Percentiles rank a stretch among this genome's conserved stretches.
These are phyloP conservation scores for Ariopsis seemanni DNA, from an alignment of 2,113 vertebrate genomes.

Conservation along the genomic window DNA sequence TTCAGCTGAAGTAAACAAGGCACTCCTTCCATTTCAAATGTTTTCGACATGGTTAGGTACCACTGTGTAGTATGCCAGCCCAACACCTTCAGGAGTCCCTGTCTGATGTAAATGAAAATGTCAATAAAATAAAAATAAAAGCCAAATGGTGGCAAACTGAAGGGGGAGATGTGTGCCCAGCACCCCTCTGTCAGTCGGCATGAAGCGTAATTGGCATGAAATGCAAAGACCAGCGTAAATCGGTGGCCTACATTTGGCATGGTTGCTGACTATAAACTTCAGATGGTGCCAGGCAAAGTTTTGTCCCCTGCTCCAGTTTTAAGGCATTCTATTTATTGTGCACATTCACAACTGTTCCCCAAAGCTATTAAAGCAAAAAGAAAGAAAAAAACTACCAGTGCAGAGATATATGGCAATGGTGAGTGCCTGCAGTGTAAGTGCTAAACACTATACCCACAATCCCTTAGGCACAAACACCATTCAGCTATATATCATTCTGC, in stretches of 20 bases:
- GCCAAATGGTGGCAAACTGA: slow-evolving; percentile 56
- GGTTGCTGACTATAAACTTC: slow-evolving; percentile 37
- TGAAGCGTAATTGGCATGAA: slow-evolving; percentile 20
- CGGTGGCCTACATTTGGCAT: slow-evolving; percentile 38
- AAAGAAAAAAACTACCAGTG: slow-evolving; percentile 33
- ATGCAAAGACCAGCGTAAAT: slow-evolving; percentile 37
- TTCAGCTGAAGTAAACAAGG: slow-evolving; percentile 55
- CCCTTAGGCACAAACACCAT: slow-evolving; percentile 46
- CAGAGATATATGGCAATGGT: slow-evolving; percentile 58
- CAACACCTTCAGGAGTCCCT: slow-evolving; percentile 59
- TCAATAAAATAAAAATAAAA: slow-evolving; percentile 46
- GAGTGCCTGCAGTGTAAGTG: slow-evolving; percentile 39
- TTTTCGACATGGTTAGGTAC: slow-evolving; percentile 55
- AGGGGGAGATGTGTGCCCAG: slow-evolving; percentile 53
- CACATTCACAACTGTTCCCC: slow-evolving; percentile 53
- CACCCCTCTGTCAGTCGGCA: slow-evolving; percentile 44
- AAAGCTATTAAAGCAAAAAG: slow-evolving; percentile 48
- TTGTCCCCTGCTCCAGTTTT: slow-evolving; percentile 57
- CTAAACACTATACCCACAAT: slow-evolving; percentile 1
- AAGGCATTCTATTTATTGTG: slow-evolving; percentile 52
- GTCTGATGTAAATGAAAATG: slow-evolving; percentile 57
- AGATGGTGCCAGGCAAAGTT: slow-evolving; percentile 55
- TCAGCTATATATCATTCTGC: slow-evolving; percentile 50
- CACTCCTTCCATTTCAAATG: slow-evolving; percentile 54
- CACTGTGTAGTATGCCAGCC: slow-evolving; percentile 57